Percentiles rank a stretch among this genome's conserved stretches.
phyloP scores from a whole-genome alignment of 1,140 invertebrate genomes.

The Dreissena rostriformis region DNA sequence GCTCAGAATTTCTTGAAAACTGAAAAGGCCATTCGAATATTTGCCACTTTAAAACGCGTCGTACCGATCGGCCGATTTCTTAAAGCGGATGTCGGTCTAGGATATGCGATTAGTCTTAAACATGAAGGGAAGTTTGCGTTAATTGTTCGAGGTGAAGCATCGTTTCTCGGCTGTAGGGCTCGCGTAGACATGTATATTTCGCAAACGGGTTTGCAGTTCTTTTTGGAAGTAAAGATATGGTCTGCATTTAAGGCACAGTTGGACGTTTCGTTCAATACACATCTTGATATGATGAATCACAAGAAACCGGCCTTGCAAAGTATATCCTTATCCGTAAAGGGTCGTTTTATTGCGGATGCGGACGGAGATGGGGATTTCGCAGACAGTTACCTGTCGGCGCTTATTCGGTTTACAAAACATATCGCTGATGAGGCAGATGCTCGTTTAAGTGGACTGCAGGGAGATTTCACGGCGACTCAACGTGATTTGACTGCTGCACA shows the following conservation, averaged over 20 bases:
- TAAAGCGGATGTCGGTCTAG: slow-evolving; percentile 16
- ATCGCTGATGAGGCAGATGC: slow-evolving; percentile 27
- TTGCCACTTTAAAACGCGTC: background rate
- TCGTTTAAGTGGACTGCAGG: slow-evolving; percentile 19
- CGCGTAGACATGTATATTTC: slow-evolving; percentile 15
- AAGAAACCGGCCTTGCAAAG: background rate
- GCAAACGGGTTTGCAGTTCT: slow-evolving; percentile 3
- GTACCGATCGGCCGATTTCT: background rate
- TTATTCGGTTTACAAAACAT: background rate
- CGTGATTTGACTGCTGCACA: slow-evolving; percentile 24
- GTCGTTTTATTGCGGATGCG: slow-evolving; percentile 26
- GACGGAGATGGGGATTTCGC: slow-evolving; percentile 11
- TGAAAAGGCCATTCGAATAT: background rate
- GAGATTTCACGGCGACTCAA: background rate
- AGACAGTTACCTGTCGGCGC: slow-evolving; percentile 23
- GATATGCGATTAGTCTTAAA: slow-evolving; percentile 15
- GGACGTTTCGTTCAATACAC: slow-evolving; percentile 1
- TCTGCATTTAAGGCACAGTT: slow-evolving; percentile 31
- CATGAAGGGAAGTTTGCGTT: background rate
- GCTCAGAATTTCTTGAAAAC: background rate
- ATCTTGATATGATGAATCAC: background rate
- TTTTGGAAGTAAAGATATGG: slow-evolving; percentile 36
- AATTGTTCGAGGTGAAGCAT: background rate
- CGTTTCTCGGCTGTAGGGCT: slow-evolving; percentile 1
- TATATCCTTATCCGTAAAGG: background rate